Conservation (phyloP, 1,140 invertebrate species). For the Wiebesia pumilae region DNA sequence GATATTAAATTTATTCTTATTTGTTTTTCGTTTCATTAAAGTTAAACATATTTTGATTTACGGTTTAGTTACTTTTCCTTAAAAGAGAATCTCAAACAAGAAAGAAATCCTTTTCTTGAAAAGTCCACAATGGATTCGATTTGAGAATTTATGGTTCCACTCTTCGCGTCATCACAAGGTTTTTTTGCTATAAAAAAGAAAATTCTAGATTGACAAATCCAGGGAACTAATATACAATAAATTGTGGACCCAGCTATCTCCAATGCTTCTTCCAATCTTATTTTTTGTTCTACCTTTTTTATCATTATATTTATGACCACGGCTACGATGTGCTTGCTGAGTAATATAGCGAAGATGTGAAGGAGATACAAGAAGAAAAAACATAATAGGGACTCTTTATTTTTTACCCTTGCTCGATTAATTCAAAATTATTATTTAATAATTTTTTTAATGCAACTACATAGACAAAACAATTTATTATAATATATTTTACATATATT, state of each 20-base stretch:
- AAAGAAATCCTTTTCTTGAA: conserved; percentile 48
- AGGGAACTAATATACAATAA: conserved; percentile 73
- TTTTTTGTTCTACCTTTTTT: conserved; percentile 41
- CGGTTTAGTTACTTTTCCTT: neutral
- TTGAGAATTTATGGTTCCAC: conserved; percentile 47
- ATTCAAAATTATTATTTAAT: neutral
- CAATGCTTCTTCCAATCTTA: conserved; percentile 30
- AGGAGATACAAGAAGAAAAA: conserved; percentile 6
- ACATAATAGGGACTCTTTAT: neutral
- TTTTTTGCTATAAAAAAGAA: conserved; percentile 50
- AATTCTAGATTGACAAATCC: conserved; percentile 71
- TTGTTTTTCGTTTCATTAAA: neutral
- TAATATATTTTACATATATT: neutral
- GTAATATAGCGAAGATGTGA: neutral
- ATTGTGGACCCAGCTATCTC: conserved; percentile 61
- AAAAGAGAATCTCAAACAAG: conserved; percentile 26
- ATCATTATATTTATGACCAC: conserved; percentile 66
- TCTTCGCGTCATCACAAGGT: conserved; percentile 2
- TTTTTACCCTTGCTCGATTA: neutral
- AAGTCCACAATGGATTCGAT: conserved; percentile 47
- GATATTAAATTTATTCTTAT: neutral
- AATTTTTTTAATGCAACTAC: neutral
- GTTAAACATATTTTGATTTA: neutral
- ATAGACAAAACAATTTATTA: neutral
- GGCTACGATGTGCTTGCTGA: neutral